Evolutionary conservation across 2,888 invertebrate genomes (phyloP), one percentile per base, ranked within the genome.

Genomic region (Drosophila hamatofila): DNA sequence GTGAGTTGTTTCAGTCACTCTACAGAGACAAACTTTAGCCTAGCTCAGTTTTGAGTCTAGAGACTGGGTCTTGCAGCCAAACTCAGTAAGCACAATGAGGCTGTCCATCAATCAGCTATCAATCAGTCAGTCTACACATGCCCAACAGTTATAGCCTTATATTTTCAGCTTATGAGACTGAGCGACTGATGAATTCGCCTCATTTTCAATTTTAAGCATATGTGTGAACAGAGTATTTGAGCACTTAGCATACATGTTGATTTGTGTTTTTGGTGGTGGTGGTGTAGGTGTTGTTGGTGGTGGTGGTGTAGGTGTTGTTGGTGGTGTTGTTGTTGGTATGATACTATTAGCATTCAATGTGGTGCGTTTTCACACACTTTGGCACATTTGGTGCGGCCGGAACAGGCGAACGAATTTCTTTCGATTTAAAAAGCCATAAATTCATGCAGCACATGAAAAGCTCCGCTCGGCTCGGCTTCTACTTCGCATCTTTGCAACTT

Each of bases 371-470:
- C 42, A 21, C 51, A 18, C 52, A 62, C 12, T 12, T 30, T 54
- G 61, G 59, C 61, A 67, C 14, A 66, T 79, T 69, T 64, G 59
- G 30, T 56, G 68, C 37, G 75, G 73, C 83, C 82, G 83, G 75
- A 86, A 75, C 67, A 80, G 79, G 77, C 80, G 21, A 78, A 82
- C 70, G 79, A 85, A 82, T 82, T 85, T 88, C 81, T 71, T 85
- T 85, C 82, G 83, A 85, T 85, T 87, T 85, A 83, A 87, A 83
- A 83, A 67, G 63, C 75, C 71, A 88, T 88, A 85, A 79, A 88
- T 79, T 79, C 27, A 37, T 18, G 42, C 48, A 68, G 54, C 66
- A 74, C 70, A 74, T 74, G 60, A 74, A 71, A 67, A 59, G 72
- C 60, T 58, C 16, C n/a, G 8, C n/a, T 37, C 12, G 16, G 7